phyloP scores from a whole-genome alignment of 2,888 invertebrate genomes.

The Ferdinandea cuprea region DNA sequence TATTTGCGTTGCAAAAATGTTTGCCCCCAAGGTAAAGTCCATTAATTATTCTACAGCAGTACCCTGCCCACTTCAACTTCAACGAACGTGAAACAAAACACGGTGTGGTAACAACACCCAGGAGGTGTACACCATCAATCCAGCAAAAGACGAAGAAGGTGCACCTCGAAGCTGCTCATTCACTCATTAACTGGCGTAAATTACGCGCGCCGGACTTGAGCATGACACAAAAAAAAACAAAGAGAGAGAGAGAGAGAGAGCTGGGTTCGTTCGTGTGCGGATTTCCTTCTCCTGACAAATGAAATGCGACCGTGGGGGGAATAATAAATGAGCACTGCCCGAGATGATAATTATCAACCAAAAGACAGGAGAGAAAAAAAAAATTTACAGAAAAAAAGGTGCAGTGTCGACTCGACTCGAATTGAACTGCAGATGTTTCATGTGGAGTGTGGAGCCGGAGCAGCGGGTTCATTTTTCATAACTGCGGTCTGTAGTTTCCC shows the following conservation, averaged over 20 bases:
- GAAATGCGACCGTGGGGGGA: constrained; percentile 71
- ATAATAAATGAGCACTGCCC: constrained; percentile 71
- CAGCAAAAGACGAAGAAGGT: constrained; percentile 2
- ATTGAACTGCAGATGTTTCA: constrained; percentile 66
- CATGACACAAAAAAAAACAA: neutral
- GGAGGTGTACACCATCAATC: constrained; percentile 23
- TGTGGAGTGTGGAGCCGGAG: constrained; percentile 43
- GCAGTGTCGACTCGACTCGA: constrained; percentile 59
- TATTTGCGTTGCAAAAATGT: constrained; percentile 60
- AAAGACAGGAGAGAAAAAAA: constrained; percentile 18
- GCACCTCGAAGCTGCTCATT: constrained; percentile 68
- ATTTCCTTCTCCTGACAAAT: constrained; percentile 74
- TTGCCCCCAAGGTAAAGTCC: constrained; percentile 63
- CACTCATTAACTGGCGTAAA: constrained; percentile 74
- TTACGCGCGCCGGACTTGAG: constrained; percentile 61
- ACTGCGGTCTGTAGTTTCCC: constrained; percentile 61
- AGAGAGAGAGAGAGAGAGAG: neutral
- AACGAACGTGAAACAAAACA: constrained; percentile 16
- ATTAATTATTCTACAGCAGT: constrained; percentile 65
- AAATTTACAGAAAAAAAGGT: constrained; percentile 27
- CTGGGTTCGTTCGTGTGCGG: constrained; percentile 60
- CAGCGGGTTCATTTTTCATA: constrained; percentile 65
- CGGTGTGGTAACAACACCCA: constrained; percentile 19
- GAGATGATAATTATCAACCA: constrained; percentile 72
- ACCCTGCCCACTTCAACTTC: constrained; percentile 10